Conservation (phyloP, 2,888 invertebrate species). For the Volucella inflata region DNA sequence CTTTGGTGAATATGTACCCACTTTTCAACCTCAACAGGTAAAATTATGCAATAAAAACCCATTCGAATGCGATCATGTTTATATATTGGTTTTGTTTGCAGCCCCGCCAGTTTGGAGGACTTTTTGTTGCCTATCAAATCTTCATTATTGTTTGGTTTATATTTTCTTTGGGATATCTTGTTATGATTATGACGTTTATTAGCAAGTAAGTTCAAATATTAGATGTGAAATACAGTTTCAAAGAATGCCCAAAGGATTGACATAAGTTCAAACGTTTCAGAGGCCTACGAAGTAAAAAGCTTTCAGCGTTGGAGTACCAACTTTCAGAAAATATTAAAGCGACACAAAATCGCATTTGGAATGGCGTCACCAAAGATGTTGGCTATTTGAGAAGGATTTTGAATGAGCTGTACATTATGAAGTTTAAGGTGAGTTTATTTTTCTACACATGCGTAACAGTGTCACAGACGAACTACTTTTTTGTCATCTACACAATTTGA, state of each 20-base stretch:
- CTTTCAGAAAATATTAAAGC: constrained; percentile 90
- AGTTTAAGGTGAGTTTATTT: constrained; percentile 88
- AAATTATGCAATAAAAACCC: background rate
- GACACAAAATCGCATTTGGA: constrained; percentile 91
- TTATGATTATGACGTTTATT: constrained; percentile 95
- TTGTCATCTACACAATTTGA: too few relatives aligned
- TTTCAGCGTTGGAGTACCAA: constrained; percentile 90
- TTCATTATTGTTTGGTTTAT: constrained; percentile 95
- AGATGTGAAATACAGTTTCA: background rate
- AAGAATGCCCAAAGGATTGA: constrained; percentile 75
- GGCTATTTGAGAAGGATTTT: constrained; percentile 89
- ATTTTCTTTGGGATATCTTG: constrained; percentile 94
- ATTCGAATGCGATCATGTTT: too few relatives aligned
- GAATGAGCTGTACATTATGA: constrained; percentile 92
- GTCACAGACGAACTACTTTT: too few relatives aligned
- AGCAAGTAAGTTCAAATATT: constrained; percentile 84
- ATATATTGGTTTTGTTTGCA: constrained; percentile 50
- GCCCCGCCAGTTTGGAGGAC: constrained; percentile 85
- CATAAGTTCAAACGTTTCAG: constrained; percentile 79
- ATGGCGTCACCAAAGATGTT: constrained; percentile 90
- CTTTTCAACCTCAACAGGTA: constrained; percentile 83
- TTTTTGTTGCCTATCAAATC: constrained; percentile 90
- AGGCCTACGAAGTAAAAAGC: constrained; percentile 87
- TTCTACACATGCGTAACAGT: background rate
- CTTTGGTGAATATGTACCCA: constrained; percentile 95